Percentiles rank a stretch among this genome's conserved stretches.
phyloP scores from a whole-genome alignment of 2,797 vertebrate genomes.

The Novumbra hubbsi region DNA sequence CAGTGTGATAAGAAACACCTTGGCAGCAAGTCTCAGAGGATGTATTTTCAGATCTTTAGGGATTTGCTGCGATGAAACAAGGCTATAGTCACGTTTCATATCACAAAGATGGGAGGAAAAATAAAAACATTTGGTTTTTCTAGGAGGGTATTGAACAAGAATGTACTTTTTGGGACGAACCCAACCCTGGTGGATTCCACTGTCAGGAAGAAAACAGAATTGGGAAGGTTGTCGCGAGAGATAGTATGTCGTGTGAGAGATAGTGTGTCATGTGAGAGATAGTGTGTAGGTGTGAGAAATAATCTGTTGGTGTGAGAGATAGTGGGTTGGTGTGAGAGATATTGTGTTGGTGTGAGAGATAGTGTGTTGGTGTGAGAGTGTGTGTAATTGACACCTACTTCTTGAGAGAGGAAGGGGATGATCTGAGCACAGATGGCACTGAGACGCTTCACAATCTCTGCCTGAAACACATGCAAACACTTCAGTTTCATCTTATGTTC shows the following conservation, averaged over 20 bases:
- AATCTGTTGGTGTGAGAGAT: not conserved
- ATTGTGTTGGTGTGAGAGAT: not conserved
- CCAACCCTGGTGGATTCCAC: not conserved
- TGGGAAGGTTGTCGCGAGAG: not conserved
- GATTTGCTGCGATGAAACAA: no score
- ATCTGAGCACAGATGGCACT: conserved; percentile 99
- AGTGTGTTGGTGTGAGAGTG: not conserved
- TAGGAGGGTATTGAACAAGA: no score
- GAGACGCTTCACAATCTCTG: conserved; percentile 98
- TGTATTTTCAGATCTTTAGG: no score
- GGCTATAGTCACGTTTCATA: no score
- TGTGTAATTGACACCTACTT: conserved; percentile 77
- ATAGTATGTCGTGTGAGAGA: conserved; percentile 15
- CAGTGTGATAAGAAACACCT: no score
- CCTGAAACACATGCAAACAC: conserved; percentile 73
- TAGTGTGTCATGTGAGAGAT: conserved; percentile 22
- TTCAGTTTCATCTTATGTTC: not conserved
- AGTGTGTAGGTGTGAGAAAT: not conserved
- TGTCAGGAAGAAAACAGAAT: not conserved
- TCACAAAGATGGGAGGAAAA: no score
- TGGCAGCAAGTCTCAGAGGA: no score
- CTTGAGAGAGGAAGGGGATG: conserved; percentile 98
- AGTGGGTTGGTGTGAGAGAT: conserved; percentile 27
- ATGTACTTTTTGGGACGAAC: no score
- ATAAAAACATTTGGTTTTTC: no score